Evolutionary conservation across 2,113 vertebrate species (phyloP).

Genomic region (Xyrauchen texanus): DNA sequence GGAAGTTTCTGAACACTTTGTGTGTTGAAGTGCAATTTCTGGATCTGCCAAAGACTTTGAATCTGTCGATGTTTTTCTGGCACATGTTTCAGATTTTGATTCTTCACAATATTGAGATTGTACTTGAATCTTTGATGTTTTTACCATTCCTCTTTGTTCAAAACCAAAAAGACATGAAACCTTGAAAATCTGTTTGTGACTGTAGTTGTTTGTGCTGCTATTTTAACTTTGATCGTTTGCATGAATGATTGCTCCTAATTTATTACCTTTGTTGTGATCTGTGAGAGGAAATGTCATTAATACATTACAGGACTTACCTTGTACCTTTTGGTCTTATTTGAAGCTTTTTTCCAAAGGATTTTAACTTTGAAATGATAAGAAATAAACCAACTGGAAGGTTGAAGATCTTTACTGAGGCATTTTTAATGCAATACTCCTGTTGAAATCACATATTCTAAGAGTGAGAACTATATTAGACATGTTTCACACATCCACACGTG

Average conservation of each 20-base stretch:
- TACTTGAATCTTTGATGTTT: not conserved
- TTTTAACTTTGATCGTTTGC: not conserved
- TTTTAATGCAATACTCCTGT: no score
- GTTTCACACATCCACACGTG: no score
- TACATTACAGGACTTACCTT: no score
- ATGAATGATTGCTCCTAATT: not conserved
- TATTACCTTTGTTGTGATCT: not conserved
- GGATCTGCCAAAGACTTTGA: slow-evolving; percentile 19
- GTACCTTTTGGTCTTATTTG: no score
- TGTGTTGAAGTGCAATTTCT: slow-evolving; percentile 39
- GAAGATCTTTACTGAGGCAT: no score
- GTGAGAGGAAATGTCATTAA: no score
- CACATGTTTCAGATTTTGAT: not conserved
- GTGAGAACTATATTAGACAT: no score
- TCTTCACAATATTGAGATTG: not conserved
- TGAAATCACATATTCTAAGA: no score
- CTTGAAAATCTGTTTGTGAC: not conserved
- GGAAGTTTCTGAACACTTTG: not conserved
- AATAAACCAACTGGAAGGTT: no score
- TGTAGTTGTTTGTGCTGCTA: not conserved
- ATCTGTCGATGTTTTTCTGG: not conserved
- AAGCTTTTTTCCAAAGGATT: no score
- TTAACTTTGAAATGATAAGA: no score
- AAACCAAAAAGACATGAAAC: no score
- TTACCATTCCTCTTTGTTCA: not conserved